phyloP scores from a whole-genome alignment of 1,140 invertebrate species.

The Bursaphelenchus mucronatus region DNA sequence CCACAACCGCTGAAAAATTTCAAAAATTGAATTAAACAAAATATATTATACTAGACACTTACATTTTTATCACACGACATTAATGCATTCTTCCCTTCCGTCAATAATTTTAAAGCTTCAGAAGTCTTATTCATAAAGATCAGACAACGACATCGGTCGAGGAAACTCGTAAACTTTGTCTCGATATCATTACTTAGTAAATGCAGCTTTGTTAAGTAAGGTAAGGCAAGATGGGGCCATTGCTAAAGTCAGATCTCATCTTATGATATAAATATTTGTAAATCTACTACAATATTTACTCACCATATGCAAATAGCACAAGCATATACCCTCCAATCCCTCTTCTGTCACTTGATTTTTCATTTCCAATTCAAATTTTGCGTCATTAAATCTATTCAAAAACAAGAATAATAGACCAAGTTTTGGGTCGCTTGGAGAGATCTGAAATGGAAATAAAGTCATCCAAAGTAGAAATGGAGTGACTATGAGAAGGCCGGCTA shows the following conservation, averaged over 20 bases:
- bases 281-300: too few relatives aligned
- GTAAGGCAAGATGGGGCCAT: slow-evolving; percentile 11
- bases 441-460: too few relatives aligned
- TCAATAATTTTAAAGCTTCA: slow-evolving; percentile 2
- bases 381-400: too few relatives aligned
- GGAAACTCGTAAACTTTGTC: background rate
- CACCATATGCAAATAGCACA: too few relatives aligned
- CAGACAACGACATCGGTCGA: slow-evolving; percentile 7
- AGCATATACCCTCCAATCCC: too few relatives aligned
- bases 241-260: background rate
- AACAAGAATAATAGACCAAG: too few relatives aligned
- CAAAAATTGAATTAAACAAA: background rate
- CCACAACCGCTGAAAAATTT: slow-evolving; percentile 8
- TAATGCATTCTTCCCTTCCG: background rate
- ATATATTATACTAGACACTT: slow-evolving; percentile 1
- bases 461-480: too few relatives aligned
- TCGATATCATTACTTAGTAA: slow-evolving; percentile 1
- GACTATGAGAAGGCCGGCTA: too few relatives aligned
- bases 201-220: background rate
- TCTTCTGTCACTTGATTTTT: too few relatives aligned
- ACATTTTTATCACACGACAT: background rate
- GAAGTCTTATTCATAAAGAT: slow-evolving; percentile 15
- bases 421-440: too few relatives aligned
- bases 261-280: too few relatives aligned
- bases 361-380: too few relatives aligned